phyloP scores from a whole-genome alignment of 53 echinoderm and acorn worm species.

The Zoroaster sp. region DNA sequence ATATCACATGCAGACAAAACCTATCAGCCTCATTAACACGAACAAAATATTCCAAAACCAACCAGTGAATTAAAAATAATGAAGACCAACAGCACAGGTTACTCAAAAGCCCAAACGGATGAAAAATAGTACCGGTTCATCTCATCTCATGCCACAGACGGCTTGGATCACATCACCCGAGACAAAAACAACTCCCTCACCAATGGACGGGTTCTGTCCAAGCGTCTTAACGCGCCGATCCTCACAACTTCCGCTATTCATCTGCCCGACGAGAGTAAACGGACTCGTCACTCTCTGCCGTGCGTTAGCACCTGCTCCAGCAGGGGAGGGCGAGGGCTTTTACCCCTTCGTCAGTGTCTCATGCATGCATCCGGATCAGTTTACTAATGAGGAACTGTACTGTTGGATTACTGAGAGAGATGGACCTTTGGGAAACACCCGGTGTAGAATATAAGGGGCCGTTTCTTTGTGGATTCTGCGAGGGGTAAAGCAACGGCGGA shows the following conservation, averaged over 20 bases:
- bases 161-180: constrained; percentile 2
- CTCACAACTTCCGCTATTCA: constrained; percentile 55
- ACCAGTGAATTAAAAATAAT: background rate
- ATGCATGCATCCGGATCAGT: constrained; percentile 24
- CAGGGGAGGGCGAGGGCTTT: background rate
- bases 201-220: constrained; percentile 49
- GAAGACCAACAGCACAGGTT: background rate
- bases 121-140: background rate
- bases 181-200: background rate
- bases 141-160: background rate
- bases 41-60: background rate
- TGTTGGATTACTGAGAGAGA: background rate
- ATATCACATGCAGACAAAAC: background rate
- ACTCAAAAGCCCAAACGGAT: background rate
- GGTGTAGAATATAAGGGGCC: background rate
- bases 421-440: constrained; percentile 2
- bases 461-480: constrained; percentile 18
- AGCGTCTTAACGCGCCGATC: constrained; percentile 36
- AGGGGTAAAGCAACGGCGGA: constrained; percentile 27
- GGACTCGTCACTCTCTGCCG: constrained; percentile 25
- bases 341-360: background rate
- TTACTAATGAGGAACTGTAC: constrained; percentile 51
- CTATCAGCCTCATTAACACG: background rate
- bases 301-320: constrained; percentile 39
- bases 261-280: constrained; percentile 32